Percentiles rank a stretch among this genome's conserved stretches.
Conservation (phyloP, 2,113 vertebrate species). For the Peucedramus taeniatus region DNA sequence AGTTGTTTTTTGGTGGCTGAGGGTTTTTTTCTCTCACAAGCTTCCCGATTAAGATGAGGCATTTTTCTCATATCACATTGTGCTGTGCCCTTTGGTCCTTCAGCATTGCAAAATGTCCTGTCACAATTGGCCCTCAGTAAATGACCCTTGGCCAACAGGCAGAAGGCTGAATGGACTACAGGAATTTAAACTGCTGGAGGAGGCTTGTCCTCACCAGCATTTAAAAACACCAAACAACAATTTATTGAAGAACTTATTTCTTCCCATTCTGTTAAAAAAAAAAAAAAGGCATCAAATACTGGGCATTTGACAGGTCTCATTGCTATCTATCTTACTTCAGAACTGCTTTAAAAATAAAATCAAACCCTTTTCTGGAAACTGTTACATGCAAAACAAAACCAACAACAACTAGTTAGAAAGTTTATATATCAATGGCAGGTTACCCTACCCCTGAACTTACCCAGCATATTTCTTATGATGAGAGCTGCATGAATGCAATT, state of each 20-base stretch:
- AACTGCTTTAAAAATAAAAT: background rate
- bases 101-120: background rate
- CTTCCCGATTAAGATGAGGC: background rate
- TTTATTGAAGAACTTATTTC: background rate
- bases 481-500: background rate
- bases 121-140: slow-evolving; percentile 29
- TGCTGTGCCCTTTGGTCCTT: background rate
- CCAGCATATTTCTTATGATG: background rate
- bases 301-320: background rate
- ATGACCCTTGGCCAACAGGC: background rate
- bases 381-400: background rate
- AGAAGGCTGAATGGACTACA: background rate
- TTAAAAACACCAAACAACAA: background rate
- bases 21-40: background rate
- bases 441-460: background rate
- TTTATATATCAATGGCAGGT: background rate
- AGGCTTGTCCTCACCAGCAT: background rate
- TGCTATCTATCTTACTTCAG: background rate
- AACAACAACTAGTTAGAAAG: background rate
- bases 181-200: background rate
- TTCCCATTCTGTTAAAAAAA: background rate
- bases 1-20: background rate
- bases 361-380: background rate
- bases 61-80: background rate
- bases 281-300: background rate